Conservation (phyloP, 1,140 invertebrate species). For the Apolygus lucorum region DNA sequence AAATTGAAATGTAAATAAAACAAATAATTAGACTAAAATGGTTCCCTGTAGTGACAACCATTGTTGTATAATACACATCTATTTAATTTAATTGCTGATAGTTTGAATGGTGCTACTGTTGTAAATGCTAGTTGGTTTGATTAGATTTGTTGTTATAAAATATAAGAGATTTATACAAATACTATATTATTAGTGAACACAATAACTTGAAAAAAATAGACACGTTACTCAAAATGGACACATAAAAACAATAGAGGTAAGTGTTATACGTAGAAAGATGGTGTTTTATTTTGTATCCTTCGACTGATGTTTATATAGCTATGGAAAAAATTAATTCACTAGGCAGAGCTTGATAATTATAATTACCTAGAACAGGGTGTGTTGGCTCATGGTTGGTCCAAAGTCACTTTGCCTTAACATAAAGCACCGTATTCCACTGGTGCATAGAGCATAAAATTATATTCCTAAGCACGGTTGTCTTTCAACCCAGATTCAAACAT, state of each 20-base stretch:
- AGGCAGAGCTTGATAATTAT: neutral
- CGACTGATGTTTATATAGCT: conserved; percentile 22
- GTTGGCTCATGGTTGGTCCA: conserved; percentile 25
- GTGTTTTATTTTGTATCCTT: conserved; percentile 10
- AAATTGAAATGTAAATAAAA: neutral
- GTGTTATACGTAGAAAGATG: conserved; percentile 12
- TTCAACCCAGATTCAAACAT: conserved; percentile 21
- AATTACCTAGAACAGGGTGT: conserved; percentile 17
- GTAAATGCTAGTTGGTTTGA: conserved; percentile 19
- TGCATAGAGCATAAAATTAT: conserved; percentile 17
- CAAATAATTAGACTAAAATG: neutral
- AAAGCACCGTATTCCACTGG: neutral
- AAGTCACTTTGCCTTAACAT: conserved; percentile 24
- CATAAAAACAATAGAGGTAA: conserved; percentile 1
- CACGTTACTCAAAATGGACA: neutral
- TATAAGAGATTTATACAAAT: conserved; percentile 15
- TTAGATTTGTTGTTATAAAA: conserved; percentile 16
- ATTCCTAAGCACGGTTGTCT: conserved; percentile 20
- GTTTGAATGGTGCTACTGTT: conserved; percentile 24
- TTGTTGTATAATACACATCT: conserved; percentile 25
- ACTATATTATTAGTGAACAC: neutral
- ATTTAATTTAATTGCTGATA: conserved; percentile 1
- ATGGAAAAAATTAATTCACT: conserved; percentile 6
- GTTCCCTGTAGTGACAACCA: neutral
- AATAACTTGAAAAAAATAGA: conserved; percentile 6